These are phyloP conservation scores for Corvus moneduloides DNA, from an alignment of 2,113 vertebrate species.

Conservation along the genomic window DNA sequence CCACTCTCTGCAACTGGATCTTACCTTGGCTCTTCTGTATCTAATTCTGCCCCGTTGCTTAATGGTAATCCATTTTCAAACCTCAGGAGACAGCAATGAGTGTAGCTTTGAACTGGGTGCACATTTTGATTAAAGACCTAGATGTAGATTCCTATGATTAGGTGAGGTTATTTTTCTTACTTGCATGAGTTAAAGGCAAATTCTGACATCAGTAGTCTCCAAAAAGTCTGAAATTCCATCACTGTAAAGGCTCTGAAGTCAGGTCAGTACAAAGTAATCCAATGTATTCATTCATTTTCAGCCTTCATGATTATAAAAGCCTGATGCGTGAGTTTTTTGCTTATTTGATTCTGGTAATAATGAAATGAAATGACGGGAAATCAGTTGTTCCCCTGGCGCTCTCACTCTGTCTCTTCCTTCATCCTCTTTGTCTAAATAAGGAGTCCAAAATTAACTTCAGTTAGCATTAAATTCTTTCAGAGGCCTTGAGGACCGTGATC, in stretches of 20 bases:
- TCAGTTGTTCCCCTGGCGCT: constrained; percentile 25
- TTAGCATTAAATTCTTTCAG: constrained; percentile 10
- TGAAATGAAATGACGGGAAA: constrained; percentile 51
- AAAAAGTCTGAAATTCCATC: constrained; percentile 19
- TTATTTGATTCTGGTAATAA: constrained; percentile 60
- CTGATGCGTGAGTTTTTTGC: constrained; percentile 54
- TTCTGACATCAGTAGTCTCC: neutral
- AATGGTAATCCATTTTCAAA: neutral
- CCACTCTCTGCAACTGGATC: neutral
- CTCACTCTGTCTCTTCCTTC: constrained; percentile 7
- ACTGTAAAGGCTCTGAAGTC: constrained; percentile 25
- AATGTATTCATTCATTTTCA: constrained; percentile 44
- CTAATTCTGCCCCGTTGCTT: neutral
- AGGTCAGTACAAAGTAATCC: constrained; percentile 36
- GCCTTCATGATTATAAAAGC: constrained; percentile 49
- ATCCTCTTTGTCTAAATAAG: constrained; percentile 2
- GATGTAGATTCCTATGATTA: neutral
- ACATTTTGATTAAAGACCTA: neutral
- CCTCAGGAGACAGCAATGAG: neutral
- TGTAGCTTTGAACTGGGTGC: neutral
- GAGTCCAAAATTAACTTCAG: constrained; percentile 34
- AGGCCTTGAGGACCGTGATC: neutral
- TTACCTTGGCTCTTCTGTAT: neutral
- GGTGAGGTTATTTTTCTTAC: neutral
- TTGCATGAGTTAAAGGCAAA: neutral